Conservation (phyloP, 2,888 invertebrate genomes). For the Dromius quadrimaculatus region DNA sequence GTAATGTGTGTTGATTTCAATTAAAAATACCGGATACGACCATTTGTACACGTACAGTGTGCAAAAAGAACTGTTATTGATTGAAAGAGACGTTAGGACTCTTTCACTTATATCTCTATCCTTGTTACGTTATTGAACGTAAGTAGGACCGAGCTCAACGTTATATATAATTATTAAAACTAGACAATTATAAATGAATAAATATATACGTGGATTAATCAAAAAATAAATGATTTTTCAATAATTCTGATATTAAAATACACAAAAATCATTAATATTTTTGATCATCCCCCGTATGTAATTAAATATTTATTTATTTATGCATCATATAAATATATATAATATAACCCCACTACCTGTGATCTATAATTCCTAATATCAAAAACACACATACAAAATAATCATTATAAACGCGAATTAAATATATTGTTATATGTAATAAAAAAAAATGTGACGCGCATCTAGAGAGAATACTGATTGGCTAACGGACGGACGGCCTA, state of each 20-base stretch:
- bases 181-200: no score
- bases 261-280: no score
- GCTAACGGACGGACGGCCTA: not conserved
- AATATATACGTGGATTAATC: no score
- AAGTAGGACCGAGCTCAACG: constrained; percentile 36
- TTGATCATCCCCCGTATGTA: no score
- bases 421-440: constrained; percentile 63
- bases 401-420: constrained; percentile 57
- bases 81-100: constrained; percentile 8
- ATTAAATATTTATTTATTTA: no score
- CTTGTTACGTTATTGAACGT: not conserved
- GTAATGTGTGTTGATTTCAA: not conserved
- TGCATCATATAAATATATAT: constrained; percentile 43
- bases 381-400: constrained; percentile 65
- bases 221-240: not conserved
- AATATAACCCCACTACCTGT: constrained; percentile 57
- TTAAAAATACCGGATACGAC: constrained; percentile 16
- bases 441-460: constrained; percentile 51
- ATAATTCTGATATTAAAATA: no score
- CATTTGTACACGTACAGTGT: constrained; percentile 12
- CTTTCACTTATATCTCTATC: constrained; percentile 28
- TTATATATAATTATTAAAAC: constrained; percentile 36
- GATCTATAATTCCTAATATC: constrained; percentile 67
- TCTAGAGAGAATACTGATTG: constrained; percentile 39
- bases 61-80: constrained; percentile 18